These are phyloP conservation scores for Rhyacophila brunnea DNA, from an alignment of 1,140 invertebrate genomes.

Conservation along the genomic window DNA sequence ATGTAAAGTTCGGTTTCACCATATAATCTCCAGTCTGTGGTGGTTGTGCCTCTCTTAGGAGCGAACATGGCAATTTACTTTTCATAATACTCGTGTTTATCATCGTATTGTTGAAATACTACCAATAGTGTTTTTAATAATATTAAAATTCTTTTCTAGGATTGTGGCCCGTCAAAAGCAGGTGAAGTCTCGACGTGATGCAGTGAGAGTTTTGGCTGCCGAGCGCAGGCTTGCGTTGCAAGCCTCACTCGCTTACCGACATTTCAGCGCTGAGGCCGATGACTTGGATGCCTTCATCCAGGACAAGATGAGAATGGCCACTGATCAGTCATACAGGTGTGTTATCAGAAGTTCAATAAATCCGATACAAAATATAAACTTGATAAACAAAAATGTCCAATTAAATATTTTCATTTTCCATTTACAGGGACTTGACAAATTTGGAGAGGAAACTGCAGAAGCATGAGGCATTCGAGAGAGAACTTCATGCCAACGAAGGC, in stretches of 20 bases:
- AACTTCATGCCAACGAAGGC: conserved; percentile 88
- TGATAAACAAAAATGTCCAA: too few species aligned
- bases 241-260: conserved; percentile 61
- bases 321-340: conserved; percentile 82
- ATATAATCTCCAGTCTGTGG: too few species aligned
- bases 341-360: too few species aligned
- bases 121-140: not conserved
- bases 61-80: not conserved
- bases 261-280: conserved; percentile 86
- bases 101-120: not conserved
- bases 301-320: conserved; percentile 88
- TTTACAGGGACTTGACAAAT: conserved; percentile 78
- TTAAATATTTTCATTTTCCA: not conserved
- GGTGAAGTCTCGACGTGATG: conserved; percentile 70
- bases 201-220: conserved; percentile 73
- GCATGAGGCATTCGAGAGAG: conserved; percentile 96
- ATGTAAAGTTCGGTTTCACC: too few species aligned
- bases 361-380: too few species aligned
- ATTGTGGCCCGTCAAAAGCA: conserved; percentile 74
- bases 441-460: conserved; percentile 93
- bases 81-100: not conserved
- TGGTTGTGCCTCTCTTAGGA: not conserved
- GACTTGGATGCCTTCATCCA: conserved; percentile 87
- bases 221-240: conserved; percentile 69
- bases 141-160: conserved; percentile 47